These are phyloP conservation scores for Virgularia gustaviana DNA, from an alignment of 92 coral and sea anemone species.

Conservation along the genomic window DNA sequence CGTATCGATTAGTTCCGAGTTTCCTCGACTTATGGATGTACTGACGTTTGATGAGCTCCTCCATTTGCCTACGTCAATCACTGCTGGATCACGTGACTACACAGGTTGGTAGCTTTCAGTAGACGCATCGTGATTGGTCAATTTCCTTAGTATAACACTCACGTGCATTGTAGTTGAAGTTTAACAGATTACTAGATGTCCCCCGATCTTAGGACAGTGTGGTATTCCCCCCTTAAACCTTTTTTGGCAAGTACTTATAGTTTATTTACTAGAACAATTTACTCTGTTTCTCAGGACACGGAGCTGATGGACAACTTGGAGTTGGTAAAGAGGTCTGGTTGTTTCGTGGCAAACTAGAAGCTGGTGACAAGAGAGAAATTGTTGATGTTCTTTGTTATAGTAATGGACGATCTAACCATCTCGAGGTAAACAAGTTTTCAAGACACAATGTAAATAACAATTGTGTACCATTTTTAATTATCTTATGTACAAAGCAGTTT, in stretches of 20 bases:
- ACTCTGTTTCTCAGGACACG: constrained; percentile 20
- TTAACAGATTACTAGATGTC: not conserved
- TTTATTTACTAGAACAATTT: no score
- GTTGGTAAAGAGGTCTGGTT: constrained; percentile 97
- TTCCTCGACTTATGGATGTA: constrained; percentile 89
- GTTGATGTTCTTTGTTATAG: constrained; percentile 75
- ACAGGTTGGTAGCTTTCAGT: constrained; percentile 49
- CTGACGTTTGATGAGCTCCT: constrained; percentile 86
- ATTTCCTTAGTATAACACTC: no score
- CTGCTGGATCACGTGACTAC: constrained; percentile 86
- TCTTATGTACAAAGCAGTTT: not conserved
- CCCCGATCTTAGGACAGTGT: not conserved
- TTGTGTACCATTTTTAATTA: no score
- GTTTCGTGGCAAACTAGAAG: constrained; percentile 77
- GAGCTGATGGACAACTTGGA: constrained; percentile 85
- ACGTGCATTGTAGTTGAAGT: not conserved
- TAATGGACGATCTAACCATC: constrained; percentile 71
- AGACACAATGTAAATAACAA: not conserved
- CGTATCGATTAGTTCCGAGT: constrained; percentile 76
- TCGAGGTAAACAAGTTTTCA: constrained; percentile 55
- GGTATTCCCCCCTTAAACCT: no score
- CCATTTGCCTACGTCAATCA: constrained; percentile 81
- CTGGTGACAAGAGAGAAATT: constrained; percentile 72
- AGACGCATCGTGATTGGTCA: not conserved
- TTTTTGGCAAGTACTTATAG: no score